phyloP scores from a whole-genome alignment of 2,888 invertebrate genomes.

The Calameuta idolon region DNA sequence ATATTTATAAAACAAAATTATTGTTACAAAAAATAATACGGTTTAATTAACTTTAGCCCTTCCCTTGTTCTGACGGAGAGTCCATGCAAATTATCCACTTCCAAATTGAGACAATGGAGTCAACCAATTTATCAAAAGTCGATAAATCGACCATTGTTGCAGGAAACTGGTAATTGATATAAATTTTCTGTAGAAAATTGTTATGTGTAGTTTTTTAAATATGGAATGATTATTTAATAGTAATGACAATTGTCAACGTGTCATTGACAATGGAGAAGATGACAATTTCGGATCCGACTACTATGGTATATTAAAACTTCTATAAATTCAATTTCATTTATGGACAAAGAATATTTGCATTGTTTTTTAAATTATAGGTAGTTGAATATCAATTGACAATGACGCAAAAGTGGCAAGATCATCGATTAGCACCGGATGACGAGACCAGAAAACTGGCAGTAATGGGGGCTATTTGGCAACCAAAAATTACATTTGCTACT shows the following conservation, averaged over 20 bases:
- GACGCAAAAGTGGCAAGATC: constrained; percentile 52
- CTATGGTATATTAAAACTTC: constrained; percentile 39
- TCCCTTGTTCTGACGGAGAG: too few species aligned
- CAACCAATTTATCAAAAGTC: too few species aligned
- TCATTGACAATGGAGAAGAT: constrained; percentile 44
- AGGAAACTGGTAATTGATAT: not conserved
- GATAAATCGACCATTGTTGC: not conserved
- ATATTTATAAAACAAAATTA: too few species aligned
- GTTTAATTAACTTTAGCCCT: too few species aligned
- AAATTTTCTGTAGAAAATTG: not conserved
- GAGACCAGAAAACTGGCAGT: constrained; percentile 48
- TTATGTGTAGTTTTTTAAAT: not conserved
- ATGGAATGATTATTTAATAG: constrained; percentile 5
- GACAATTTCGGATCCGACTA: constrained; percentile 30
- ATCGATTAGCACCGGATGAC: constrained; percentile 43
- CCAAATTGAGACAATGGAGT: too few species aligned
- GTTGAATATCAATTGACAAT: constrained; percentile 39
- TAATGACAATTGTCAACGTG: constrained; percentile 42
- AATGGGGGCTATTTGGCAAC: constrained; percentile 53
- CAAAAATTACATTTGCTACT: constrained; percentile 46
- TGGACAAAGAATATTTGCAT: not conserved
- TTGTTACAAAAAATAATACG: too few species aligned
- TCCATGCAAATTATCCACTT: too few species aligned
- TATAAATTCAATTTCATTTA: not conserved
- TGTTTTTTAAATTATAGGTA: constrained; percentile 31